phyloP scores from a whole-genome alignment of 2,888 invertebrate species.

The Leucania comma region DNA sequence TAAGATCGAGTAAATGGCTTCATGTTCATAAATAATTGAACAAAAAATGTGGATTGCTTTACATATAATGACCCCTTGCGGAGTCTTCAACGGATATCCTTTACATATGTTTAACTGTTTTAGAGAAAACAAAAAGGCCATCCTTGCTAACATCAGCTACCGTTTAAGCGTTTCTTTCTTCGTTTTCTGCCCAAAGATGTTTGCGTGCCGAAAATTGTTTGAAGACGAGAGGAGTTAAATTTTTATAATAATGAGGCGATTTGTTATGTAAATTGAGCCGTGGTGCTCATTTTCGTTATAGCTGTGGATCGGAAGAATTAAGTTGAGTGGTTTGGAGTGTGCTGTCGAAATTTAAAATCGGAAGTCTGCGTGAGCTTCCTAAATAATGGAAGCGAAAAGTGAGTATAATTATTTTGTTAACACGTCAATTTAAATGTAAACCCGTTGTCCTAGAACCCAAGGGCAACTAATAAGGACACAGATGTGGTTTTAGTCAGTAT shows the following conservation, averaged over 20 bases:
- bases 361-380: slow-evolving; percentile 30
- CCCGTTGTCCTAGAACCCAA: no score
- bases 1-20: slow-evolving; percentile 60
- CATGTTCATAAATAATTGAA: slow-evolving; percentile 51
- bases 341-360: slow-evolving; percentile 32
- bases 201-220: slow-evolving; percentile 88
- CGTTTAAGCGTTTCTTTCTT: slow-evolving; percentile 73
- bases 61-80: slow-evolving; percentile 83
- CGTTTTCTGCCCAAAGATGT: slow-evolving; percentile 71
- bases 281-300: slow-evolving; percentile 57
- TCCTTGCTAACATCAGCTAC: slow-evolving; percentile 77
- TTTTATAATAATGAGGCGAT: slow-evolving; percentile 72
- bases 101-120: slow-evolving; percentile 75
- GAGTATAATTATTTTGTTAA: slow-evolving; percentile 1
- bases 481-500: no score
- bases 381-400: slow-evolving; percentile 37
- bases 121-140: slow-evolving; percentile 79
- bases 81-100: slow-evolving; percentile 86
- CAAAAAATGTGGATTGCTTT: slow-evolving; percentile 78
- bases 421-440: no score
- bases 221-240: slow-evolving; percentile 69
- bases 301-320: slow-evolving; percentile 48
- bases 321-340: slow-evolving; percentile 27
- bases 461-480: no score
- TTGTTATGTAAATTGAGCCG: slow-evolving; percentile 72